Conservation (phyloP, 2,113 vertebrate species). For the Silurus asotus region DNA sequence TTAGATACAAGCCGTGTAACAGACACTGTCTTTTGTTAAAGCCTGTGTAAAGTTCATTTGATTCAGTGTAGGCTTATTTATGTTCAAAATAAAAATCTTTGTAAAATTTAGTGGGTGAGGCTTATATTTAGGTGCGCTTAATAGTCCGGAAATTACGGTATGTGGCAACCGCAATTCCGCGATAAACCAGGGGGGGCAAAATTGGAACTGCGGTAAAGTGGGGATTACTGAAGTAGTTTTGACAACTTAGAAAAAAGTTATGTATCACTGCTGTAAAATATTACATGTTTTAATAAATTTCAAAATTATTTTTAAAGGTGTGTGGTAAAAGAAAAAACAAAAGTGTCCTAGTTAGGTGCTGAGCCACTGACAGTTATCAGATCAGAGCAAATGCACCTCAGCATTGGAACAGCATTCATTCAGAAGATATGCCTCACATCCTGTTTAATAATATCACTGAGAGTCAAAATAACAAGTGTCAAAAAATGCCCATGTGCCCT, state of each 20-base stretch:
- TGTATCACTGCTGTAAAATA: not conserved
- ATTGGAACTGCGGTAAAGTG: too few relatives aligned
- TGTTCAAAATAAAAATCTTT: too few relatives aligned
- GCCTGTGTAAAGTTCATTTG: too few relatives aligned
- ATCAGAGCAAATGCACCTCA: not conserved
- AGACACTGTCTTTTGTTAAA: too few relatives aligned
- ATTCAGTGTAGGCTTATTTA: too few relatives aligned
- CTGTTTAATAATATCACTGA: not conserved
- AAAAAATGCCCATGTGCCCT: not conserved
- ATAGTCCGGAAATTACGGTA: too few relatives aligned
- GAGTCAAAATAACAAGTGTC: not conserved
- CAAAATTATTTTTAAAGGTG: not conserved
- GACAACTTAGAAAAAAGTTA: not conserved
- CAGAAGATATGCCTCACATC: not conserved
- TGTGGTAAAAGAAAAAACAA: not conserved
- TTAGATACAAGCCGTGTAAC: too few relatives aligned
- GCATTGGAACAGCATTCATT: not conserved
- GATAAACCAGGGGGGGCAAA: too few relatives aligned
- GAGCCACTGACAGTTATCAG: not conserved
- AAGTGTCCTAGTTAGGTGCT: not conserved
- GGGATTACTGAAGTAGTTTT: too few relatives aligned
- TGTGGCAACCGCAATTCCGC: too few relatives aligned
- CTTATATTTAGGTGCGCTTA: too few relatives aligned
- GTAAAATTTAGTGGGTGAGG: too few relatives aligned
- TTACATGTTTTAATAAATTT: not conserved